phyloP scores from a whole-genome alignment of 2,888 invertebrate genomes.

The Polydrusus cervinus region DNA sequence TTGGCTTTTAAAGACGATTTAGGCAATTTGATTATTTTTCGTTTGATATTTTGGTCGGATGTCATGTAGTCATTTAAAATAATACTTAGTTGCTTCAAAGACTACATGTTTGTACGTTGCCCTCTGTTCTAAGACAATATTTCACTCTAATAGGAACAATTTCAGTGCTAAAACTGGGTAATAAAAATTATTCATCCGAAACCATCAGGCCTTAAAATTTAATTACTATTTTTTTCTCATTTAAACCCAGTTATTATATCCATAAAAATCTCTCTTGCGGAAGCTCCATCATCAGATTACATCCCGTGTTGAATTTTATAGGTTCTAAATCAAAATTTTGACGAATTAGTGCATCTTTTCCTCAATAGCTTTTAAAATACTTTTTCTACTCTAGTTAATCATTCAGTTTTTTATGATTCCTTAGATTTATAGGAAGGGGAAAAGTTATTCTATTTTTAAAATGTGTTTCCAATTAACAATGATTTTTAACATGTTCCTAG shows the following conservation, averaged over 20 bases:
- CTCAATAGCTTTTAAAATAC: background rate
- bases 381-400: slow-evolving; percentile 3
- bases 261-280: slow-evolving; percentile 20
- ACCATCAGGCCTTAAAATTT: slow-evolving; percentile 6
- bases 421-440: background rate
- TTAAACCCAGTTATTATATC: slow-evolving; percentile 25
- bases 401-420: background rate
- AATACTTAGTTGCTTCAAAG: too few species aligned
- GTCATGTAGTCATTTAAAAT: too few species aligned
- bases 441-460: too few species aligned
- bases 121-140: too few species aligned
- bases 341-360: slow-evolving; percentile 6
- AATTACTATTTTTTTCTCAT: slow-evolving; percentile 17
- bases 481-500: too few species aligned
- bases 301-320: slow-evolving; percentile 2
- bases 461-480: too few species aligned
- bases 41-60: too few species aligned
- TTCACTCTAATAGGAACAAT: background rate
- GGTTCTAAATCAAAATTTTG: slow-evolving; percentile 15
- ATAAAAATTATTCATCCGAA: slow-evolving; percentile 3
- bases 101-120: too few species aligned
- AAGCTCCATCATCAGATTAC: slow-evolving; percentile 13
- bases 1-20: too few species aligned
- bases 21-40: too few species aligned
- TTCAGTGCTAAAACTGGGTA: background rate